A percentile compares a stretch with the other conserved stretches of the same genome.
These are phyloP conservation scores for Flexamia atlantica DNA, from an alignment of 2,888 invertebrate genomes.

Conservation along the genomic window DNA sequence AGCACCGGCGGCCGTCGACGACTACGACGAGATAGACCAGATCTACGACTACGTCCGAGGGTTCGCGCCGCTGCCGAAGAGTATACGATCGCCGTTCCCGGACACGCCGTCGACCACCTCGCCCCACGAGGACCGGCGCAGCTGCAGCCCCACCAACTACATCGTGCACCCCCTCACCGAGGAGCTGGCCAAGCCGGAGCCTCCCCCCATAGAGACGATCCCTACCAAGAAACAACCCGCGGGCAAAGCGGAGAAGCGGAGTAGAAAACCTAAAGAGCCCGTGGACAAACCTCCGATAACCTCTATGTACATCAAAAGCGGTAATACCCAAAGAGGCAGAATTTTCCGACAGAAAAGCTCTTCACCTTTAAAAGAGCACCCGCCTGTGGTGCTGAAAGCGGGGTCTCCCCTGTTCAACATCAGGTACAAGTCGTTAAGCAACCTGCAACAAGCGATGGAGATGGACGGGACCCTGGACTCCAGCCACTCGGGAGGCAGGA, in stretches of 20 bases:
- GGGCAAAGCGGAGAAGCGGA: conserved; percentile 83
- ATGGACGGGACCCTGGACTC: conserved; percentile 91
- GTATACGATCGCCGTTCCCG: conserved; percentile 82
- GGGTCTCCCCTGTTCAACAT: conserved; percentile 89
- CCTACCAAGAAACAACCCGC: conserved; percentile 74
- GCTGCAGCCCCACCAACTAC: conserved; percentile 56
- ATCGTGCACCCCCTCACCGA: conserved; percentile 75
- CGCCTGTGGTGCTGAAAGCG: conserved; percentile 81
- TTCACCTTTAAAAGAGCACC: conserved; percentile 84
- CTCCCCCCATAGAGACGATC: conserved; percentile 94
- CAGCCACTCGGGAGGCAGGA: conserved; percentile 91
- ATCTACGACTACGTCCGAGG: conserved; percentile 97
- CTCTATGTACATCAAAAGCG: conserved; percentile 89
- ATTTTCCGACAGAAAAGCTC: conserved; percentile 85
- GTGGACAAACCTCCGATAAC: conserved; percentile 80
- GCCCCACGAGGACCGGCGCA: conserved; percentile 50
- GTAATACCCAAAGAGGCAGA: conserved; percentile 81
- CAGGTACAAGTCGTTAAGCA: conserved; percentile 81
- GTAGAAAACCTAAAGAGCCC: conserved; percentile 82
- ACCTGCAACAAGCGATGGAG: conserved; percentile 86
- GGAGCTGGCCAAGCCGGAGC: conserved; percentile 86
- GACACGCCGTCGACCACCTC: conserved; percentile 74
- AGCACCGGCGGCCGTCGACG: conserved; percentile 81
- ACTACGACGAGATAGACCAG: conserved; percentile 97
- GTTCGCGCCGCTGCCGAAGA: conserved; percentile 93